A percentile compares a stretch with the other conserved stretches of the same genome.
Conservation (phyloP, 1,140 invertebrate species). For the Penaeus chinensis region DNA sequence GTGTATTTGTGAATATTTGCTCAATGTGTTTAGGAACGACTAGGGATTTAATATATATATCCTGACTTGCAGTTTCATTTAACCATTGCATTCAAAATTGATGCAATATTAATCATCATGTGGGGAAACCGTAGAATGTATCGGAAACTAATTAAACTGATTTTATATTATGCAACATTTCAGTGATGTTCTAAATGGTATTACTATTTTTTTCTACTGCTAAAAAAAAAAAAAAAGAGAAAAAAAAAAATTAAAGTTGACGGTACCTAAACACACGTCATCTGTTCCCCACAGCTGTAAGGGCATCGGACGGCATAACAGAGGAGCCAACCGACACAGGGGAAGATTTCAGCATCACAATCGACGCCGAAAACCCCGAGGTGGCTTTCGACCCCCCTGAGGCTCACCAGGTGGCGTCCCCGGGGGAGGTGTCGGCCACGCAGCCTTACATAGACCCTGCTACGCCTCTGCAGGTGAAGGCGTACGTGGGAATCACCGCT, state of each 20-base stretch:
- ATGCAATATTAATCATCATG: no score
- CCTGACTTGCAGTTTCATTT: no score
- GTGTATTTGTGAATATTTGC: no score
- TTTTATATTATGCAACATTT: no score
- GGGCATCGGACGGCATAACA: constrained; percentile 27
- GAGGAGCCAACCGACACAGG: neutral
- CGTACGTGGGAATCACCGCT: constrained; percentile 38
- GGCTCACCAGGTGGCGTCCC: constrained; percentile 27
- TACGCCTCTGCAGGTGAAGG: constrained; percentile 30
- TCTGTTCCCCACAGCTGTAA: neutral
- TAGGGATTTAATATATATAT: no score
- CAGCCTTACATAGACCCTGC: constrained; percentile 47
- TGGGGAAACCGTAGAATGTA: no score
- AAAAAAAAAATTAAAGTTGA: neutral
- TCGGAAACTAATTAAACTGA: no score
- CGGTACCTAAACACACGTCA: neutral
- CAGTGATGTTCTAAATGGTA: no score
- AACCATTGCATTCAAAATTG: no score
- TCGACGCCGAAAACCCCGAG: neutral
- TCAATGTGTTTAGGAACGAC: no score
- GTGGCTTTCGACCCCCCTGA: constrained; percentile 10
- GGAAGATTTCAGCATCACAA: neutral
- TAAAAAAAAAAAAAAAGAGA: no score
- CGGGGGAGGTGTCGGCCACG: constrained; percentile 35
- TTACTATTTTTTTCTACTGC: neutral